Percentiles rank a stretch among this genome's conserved stretches.
These are phyloP conservation scores for Antennarius maculatus DNA, from an alignment of 2,797 vertebrate genomes.

Conservation along the genomic window DNA sequence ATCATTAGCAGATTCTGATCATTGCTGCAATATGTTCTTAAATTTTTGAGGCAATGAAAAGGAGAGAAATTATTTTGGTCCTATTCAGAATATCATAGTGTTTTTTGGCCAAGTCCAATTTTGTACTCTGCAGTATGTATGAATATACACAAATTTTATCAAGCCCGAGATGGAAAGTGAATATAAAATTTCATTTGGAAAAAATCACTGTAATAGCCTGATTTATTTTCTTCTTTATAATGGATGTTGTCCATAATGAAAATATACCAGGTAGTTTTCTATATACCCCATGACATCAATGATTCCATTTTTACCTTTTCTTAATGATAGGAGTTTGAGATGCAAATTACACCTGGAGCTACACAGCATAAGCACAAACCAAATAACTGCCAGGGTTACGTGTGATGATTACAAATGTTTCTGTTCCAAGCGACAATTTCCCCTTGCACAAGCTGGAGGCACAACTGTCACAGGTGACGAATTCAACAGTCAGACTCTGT, in stretches of 20 bases:
- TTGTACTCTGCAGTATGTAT: background rate
- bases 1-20: conserved; percentile 41
- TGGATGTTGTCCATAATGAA: background rate
- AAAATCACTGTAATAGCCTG: background rate
- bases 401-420: conserved; percentile 2
- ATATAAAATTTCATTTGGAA: conserved; percentile 1
- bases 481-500: conserved; percentile 45
- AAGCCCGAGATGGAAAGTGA: background rate
- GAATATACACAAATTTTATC: conserved; percentile 3
- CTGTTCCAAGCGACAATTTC: background rate
- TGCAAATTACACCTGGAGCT: conserved; percentile 25
- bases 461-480: conserved; percentile 60
- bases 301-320: background rate
- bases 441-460: conserved; percentile 30
- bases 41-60: conserved; percentile 20
- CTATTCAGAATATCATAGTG: conserved; percentile 8
- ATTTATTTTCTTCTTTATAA: background rate
- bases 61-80: background rate
- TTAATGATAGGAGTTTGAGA: background rate
- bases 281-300: conserved; percentile 5
- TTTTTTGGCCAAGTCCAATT: conserved; percentile 2
- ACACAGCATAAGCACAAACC: conserved; percentile 4
- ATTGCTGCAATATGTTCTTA: conserved; percentile 21
- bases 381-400: background rate
- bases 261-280: background rate